These are phyloP conservation scores for Myotis vivesi DNA, from an alignment of 2,797 vertebrate genomes.

Conservation along the genomic window DNA sequence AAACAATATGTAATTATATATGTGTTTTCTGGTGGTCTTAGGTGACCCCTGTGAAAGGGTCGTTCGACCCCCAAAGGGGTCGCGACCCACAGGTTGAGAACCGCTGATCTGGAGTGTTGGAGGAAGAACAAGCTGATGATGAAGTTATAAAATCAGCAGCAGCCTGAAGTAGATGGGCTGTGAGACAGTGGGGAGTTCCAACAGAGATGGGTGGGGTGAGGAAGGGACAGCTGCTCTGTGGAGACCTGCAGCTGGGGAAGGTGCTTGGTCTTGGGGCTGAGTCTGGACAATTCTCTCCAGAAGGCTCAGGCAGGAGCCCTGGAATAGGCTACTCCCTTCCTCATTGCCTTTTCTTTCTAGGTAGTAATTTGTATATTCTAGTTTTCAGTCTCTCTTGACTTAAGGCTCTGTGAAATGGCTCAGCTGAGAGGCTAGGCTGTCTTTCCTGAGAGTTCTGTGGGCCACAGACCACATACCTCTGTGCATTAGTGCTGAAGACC, in stretches of 20 bases:
- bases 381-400: slow-evolving; percentile 15
- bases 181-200: background rate
- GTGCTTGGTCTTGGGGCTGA: background rate
- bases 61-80: too few relatives aligned
- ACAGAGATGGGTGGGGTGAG: background rate
- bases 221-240: background rate
- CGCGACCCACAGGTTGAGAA: too few relatives aligned
- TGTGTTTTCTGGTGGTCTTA: too few relatives aligned
- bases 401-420: background rate
- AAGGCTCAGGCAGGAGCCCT: background rate
- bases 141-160: slow-evolving; percentile 53
- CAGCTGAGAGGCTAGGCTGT: background rate
- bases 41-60: too few relatives aligned
- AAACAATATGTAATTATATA: too few relatives aligned
- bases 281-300: background rate
- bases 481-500: background rate
- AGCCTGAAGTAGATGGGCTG: slow-evolving; percentile 52
- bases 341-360: slow-evolving; percentile 16
- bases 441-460: background rate
- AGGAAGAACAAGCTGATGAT: slow-evolving; percentile 10
- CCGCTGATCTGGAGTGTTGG: slow-evolving; percentile 41
- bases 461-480: background rate
- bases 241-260: background rate
- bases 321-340: background rate
- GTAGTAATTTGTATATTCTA: background rate